phyloP scores from a whole-genome alignment of 1,140 invertebrate genomes.

The Drosophila cardini region DNA sequence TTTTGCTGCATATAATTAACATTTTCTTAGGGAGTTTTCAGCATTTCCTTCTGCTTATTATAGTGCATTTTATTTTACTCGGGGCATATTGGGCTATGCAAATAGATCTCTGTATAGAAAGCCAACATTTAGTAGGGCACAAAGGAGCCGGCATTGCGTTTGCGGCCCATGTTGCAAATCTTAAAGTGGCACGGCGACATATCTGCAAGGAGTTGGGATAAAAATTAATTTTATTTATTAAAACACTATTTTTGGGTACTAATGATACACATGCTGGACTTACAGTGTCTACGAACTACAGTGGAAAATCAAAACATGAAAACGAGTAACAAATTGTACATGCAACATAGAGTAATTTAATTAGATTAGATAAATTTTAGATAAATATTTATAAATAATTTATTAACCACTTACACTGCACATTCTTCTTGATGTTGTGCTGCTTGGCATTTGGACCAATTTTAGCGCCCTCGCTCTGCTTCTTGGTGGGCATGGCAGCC shows the following conservation, averaged over 20 bases:
- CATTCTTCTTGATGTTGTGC: slow-evolving; percentile 79
- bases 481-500: slow-evolving; percentile 58
- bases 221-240: not conserved
- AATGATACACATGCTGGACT: slow-evolving; percentile 36
- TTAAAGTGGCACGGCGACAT: slow-evolving; percentile 83
- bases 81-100: slow-evolving; percentile 15
- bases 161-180: slow-evolving; percentile 82
- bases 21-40: slow-evolving; percentile 7
- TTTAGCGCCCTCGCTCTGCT: slow-evolving; percentile 34
- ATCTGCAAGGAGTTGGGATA: slow-evolving; percentile 36
- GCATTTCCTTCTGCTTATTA: slow-evolving; percentile 8
- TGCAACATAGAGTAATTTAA: slow-evolving; percentile 17
- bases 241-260: not conserved
- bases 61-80: slow-evolving; percentile 36
- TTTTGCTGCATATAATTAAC: slow-evolving; percentile 26
- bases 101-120: not conserved
- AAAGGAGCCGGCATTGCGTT: slow-evolving; percentile 66
- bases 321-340: slow-evolving; percentile 15
- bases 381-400: not conserved
- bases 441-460: slow-evolving; percentile 48
- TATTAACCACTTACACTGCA: slow-evolving; percentile 69
- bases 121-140: slow-evolving; percentile 38
- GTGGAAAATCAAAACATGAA: slow-evolving; percentile 43
- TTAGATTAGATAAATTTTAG: not conserved
- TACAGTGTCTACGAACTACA: slow-evolving; percentile 82